These are phyloP conservation scores for Halcyon leucocephala DNA, from an alignment of 2,797 vertebrate species.

Conservation along the genomic window DNA sequence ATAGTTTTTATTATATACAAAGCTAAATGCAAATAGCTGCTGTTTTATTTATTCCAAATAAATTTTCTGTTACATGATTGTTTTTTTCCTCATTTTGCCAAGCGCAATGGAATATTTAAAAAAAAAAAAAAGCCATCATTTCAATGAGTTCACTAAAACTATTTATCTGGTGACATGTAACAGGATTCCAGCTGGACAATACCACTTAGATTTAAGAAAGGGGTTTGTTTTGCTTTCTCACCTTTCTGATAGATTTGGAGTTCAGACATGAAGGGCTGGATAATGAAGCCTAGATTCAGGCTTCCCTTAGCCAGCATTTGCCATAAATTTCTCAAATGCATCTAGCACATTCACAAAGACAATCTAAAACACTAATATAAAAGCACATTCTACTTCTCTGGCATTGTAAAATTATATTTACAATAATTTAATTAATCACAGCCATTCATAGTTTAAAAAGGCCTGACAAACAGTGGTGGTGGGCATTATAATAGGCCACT, in stretches of 20 bases:
- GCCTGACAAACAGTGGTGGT: background rate
- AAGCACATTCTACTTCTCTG: background rate
- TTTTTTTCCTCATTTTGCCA: background rate
- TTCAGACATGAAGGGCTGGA: background rate
- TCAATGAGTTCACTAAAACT: background rate
- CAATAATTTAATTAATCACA: background rate
- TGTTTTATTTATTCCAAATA: constrained; percentile 12
- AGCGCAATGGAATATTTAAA: background rate
- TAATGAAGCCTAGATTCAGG: background rate
- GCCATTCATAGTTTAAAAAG: background rate
- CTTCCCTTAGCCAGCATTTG: background rate
- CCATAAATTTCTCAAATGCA: background rate
- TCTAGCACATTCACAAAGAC: background rate
- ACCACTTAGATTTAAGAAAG: background rate
- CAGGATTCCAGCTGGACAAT: constrained; percentile 5
- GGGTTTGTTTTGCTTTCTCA: constrained; percentile 11
- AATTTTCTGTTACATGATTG: background rate
- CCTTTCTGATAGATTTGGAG: background rate
- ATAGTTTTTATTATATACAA: background rate
- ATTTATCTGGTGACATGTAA: background rate
- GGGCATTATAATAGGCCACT: background rate
- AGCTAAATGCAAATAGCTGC: constrained; percentile 16
- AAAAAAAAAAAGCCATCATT: background rate
- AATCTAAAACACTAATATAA: background rate
- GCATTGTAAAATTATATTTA: background rate